These are phyloP conservation scores for Horisme vitalbata DNA, from an alignment of 2,888 invertebrate genomes.

Conservation along the genomic window DNA sequence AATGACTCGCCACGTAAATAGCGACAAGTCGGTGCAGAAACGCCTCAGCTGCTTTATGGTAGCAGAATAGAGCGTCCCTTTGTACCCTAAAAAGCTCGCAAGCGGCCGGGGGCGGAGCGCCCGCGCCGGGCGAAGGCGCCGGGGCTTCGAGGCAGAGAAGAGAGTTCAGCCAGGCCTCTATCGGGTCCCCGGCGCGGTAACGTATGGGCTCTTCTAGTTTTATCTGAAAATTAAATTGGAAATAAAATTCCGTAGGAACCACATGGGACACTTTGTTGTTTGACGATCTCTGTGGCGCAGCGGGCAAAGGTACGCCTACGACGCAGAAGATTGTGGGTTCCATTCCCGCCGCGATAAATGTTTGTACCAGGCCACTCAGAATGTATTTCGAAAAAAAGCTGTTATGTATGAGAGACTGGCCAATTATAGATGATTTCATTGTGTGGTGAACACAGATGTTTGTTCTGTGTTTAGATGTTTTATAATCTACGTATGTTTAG, in stretches of 20 bases:
- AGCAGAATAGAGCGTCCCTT: constrained; percentile 97
- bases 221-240: constrained; percentile 74
- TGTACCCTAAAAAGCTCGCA: constrained; percentile 95
- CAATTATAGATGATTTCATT: too few relatives aligned
- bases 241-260: background rate
- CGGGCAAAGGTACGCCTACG: too few relatives aligned
- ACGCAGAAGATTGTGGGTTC: too few relatives aligned
- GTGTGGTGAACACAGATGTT: too few relatives aligned
- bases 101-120: constrained; percentile 93
- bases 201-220: constrained; percentile 97
- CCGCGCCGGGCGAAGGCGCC: constrained; percentile 86
- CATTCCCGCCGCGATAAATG: too few relatives aligned
- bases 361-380: too few relatives aligned
- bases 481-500: too few relatives aligned
- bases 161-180: constrained; percentile 95
- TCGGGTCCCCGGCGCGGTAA: constrained; percentile 92
- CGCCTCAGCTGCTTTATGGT: constrained; percentile 95
- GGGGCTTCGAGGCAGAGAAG: constrained; percentile 96
- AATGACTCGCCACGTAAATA: constrained; percentile 98
- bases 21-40: constrained; percentile 96
- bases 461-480: too few relatives aligned
- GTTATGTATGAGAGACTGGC: too few relatives aligned
- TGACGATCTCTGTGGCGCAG: too few relatives aligned
- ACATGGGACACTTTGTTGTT: too few relatives aligned
- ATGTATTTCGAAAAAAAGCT: too few relatives aligned